These are phyloP conservation scores for Lucinisca nassula DNA, from an alignment of 2,888 invertebrate species.

Conservation along the genomic window DNA sequence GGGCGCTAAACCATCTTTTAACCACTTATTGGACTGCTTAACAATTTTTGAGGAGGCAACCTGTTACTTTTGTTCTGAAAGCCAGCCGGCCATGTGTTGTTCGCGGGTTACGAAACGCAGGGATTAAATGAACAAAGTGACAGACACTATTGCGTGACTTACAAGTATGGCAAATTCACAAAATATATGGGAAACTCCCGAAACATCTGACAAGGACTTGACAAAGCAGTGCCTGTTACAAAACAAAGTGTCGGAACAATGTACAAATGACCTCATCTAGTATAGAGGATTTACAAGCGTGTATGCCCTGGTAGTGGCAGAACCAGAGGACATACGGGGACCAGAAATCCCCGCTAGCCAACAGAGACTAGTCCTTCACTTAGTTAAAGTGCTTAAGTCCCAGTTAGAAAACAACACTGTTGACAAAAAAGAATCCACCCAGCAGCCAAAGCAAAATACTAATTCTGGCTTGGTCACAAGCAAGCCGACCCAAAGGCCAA, in stretches of 20 bases:
- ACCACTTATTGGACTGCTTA: background rate
- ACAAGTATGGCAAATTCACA: background rate
- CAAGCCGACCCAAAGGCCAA: background rate
- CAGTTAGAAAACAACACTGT: too few species aligned
- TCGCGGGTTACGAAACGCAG: background rate
- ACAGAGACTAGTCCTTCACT: background rate
- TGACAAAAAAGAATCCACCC: background rate
- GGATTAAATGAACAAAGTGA: background rate
- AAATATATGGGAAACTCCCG: background rate
- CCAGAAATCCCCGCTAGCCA: background rate
- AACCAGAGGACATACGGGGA: background rate
- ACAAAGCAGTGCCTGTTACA: background rate
- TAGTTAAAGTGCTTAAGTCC: background rate
- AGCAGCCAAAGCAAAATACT: background rate
- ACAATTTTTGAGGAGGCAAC: background rate
- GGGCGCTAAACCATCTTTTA: background rate
- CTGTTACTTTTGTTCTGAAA: background rate
- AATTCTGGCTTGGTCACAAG: background rate
- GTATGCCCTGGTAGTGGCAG: background rate
- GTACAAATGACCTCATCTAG: too few species aligned
- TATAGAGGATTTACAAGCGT: background rate
- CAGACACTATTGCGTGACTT: background rate
- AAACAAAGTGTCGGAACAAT: background rate
- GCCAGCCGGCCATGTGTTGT: too few species aligned
- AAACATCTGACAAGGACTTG: background rate